Base-by-base conservation (phyloP, 2,888 invertebrate genomes). In the Lithophane semibrunnea region DNA sequence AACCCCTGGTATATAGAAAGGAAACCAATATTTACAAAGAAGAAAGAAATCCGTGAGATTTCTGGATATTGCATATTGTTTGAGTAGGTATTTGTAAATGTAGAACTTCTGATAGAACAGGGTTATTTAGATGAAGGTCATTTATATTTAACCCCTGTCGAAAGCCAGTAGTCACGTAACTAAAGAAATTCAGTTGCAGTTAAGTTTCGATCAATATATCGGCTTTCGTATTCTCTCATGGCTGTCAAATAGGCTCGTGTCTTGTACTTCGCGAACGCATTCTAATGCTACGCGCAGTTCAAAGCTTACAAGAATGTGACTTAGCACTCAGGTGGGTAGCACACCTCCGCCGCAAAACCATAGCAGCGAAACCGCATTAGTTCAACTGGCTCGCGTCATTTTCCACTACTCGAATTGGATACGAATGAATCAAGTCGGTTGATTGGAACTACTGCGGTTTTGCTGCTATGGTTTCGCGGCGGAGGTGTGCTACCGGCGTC, bases 21-120 rank as follows among this genome's bases (percentile, higher is more conserved):
- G 24, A 54, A 65, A 49, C 10, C 69, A 76, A 76, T 81, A 81
- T 81, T 70, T 69, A 60, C 13, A n/a, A n/a, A n/a, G n/a, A n/a
- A n/a, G n/a, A n/a, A n/a, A n/a, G n/a, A n/a, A n/a, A n/a, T n/a
- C n/a, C n/a, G n/a, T n/a, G n/a, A n/a, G 21, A 37, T 73, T 66
- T 64, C 56, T 24, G 52, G 13, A n/a, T 58, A 47, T 61, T 60
- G 29, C 44, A 52, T 8, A 52, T 9, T 52, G 52, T 52, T 52
- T 52, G 21, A 9, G 9, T 21, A 56, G 44, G 56, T 42, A 13
- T 21, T 13, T 54, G 29, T 68, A 47, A 37, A 44, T 13, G 37
- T 68, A 16, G n/a, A 68, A 54, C 16, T 54, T 37, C 37, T 68
- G 54, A 37, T 5, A 13, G 52, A 54, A n/a, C n/a, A 54, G 37